Percentiles rank a stretch among this genome's conserved stretches.
Conservation (phyloP, 2,797 vertebrate species). For the Borostomias antarcticus region DNA sequence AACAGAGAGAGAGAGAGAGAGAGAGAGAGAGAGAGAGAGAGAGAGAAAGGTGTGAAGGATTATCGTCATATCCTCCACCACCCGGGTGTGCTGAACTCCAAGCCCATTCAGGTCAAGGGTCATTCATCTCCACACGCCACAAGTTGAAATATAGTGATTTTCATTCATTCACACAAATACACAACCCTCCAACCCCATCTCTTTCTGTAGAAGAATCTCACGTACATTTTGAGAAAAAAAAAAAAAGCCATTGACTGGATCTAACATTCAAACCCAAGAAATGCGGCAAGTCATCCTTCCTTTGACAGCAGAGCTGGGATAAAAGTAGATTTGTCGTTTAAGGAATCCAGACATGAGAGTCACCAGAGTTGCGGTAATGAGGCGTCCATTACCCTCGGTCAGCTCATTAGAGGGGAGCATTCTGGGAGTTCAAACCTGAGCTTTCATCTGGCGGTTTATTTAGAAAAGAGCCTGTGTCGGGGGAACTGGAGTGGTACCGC, state of each 20-base stretch:
- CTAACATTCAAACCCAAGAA: too few species aligned
- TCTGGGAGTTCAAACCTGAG: constrained; percentile 38
- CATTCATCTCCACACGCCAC: too few species aligned
- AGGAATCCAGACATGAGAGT: constrained; percentile 33
- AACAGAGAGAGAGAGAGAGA: background rate
- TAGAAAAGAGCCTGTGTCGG: constrained; percentile 52
- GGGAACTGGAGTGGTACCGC: constrained; percentile 50
- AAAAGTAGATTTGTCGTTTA: constrained; percentile 42
- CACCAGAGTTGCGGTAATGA: constrained; percentile 54
- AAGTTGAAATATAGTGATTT: too few species aligned
- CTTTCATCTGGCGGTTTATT: constrained; percentile 71
- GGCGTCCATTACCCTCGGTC: constrained; percentile 58
- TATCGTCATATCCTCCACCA: background rate
- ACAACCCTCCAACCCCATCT: background rate
- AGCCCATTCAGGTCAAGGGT: background rate
- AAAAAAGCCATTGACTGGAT: too few species aligned
- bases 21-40: background rate
- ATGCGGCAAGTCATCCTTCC: too few species aligned
- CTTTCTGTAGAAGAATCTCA: too few species aligned
- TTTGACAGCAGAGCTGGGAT: constrained; percentile 39
- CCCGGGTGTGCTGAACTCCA: background rate
- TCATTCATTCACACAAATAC: background rate
- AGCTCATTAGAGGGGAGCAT: constrained; percentile 59
- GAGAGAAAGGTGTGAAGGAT: background rate
- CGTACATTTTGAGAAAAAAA: too few species aligned